Evolutionary conservation across 2,888 invertebrate species (phyloP).

Genomic region (Aporophyla nigra): DNA sequence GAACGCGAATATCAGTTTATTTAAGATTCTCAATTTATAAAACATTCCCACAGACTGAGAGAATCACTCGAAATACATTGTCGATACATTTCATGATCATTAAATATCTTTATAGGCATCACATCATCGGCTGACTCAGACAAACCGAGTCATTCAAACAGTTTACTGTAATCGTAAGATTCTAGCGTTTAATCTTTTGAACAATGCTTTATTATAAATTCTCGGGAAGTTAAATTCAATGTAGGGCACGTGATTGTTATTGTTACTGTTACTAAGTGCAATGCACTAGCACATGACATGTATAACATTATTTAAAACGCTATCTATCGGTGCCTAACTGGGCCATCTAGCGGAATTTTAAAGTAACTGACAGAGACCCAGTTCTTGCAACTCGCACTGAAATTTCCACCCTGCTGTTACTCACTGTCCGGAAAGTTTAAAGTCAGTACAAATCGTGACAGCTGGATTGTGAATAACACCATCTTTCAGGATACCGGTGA

Average conservation of each 20-base stretch:
- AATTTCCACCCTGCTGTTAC: too few species aligned
- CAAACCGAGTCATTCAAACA: background rate
- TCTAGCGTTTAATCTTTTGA: background rate
- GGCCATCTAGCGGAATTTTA: conserved; percentile 18
- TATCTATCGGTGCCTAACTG: background rate
- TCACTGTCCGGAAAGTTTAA: background rate
- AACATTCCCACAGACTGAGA: conserved; percentile 10
- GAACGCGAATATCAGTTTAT: background rate
- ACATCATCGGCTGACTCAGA: conserved; percentile 28
- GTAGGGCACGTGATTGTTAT: conserved; percentile 12
- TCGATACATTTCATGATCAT: conserved; percentile 21
- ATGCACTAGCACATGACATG: background rate
- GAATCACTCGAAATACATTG: conserved; percentile 13
- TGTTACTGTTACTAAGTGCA: conserved; percentile 6
- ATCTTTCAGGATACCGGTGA: background rate
- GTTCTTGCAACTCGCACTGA: too few species aligned
- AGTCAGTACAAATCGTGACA: too few species aligned
- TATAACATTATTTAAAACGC: background rate
- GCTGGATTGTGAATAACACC: background rate
- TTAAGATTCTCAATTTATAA: background rate
- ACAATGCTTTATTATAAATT: conserved; percentile 13
- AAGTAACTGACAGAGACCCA: background rate
- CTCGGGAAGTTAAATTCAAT: conserved; percentile 11
- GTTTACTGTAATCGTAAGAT: conserved; percentile 3
- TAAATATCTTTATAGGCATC: conserved; percentile 17